Conservation (phyloP, 2,888 invertebrate genomes). For the Leucophora obtusa region DNA sequence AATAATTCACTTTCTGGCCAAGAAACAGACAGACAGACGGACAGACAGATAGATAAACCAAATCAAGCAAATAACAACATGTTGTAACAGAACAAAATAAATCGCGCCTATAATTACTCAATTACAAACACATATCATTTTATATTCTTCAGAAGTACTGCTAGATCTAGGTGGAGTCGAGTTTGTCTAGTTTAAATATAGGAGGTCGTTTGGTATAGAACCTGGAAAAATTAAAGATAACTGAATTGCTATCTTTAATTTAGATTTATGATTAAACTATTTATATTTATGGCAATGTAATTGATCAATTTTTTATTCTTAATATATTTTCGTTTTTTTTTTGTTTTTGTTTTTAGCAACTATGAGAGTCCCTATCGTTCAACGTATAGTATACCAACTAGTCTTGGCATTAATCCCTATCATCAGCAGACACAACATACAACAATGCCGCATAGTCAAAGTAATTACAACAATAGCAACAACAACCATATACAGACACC, state of each 20-base stretch:
- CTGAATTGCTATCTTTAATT: conserved; percentile 47
- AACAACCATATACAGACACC: conserved; percentile 78
- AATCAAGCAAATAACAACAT: conserved; percentile 15
- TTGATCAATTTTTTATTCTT: conserved; percentile 63
- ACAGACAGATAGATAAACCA: not conserved
- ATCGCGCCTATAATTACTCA: conserved; percentile 62
- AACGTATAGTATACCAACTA: conserved; percentile 80
- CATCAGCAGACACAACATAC: conserved; percentile 70
- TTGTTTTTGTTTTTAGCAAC: conserved; percentile 69
- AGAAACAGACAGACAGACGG: conserved; percentile 17
- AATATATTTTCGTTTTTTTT: conserved; percentile 12
- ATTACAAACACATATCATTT: conserved; percentile 56
- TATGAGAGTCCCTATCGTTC: conserved; percentile 80
- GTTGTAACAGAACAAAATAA: conserved; percentile 31
- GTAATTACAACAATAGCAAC: conserved; percentile 72
- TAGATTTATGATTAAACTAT: conserved; percentile 68
- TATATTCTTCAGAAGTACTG: not conserved
- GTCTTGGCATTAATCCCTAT: conserved; percentile 77
- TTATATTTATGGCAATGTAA: conserved; percentile 74
- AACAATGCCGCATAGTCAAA: conserved; percentile 70
- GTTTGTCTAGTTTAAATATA: conserved; percentile 21
- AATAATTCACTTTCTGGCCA: conserved; percentile 47
- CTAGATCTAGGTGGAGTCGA: conserved; percentile 24
- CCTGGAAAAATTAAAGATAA: not conserved
- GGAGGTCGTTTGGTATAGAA: conserved; percentile 12